These are phyloP conservation scores for Pelusios castaneus DNA, from an alignment of 2,113 vertebrate genomes.

Conservation along the genomic window DNA sequence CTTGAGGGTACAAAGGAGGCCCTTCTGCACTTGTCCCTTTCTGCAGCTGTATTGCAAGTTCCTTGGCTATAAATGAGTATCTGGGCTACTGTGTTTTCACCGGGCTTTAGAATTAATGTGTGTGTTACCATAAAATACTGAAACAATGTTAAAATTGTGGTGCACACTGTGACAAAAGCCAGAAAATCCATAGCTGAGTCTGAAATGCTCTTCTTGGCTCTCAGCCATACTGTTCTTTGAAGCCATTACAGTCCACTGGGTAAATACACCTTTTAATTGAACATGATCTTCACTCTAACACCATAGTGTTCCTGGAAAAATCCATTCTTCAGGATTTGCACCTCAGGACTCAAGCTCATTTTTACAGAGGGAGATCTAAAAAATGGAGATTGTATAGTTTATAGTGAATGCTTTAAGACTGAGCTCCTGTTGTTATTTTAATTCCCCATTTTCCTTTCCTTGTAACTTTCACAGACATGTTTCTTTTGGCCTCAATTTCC, in stretches of 20 bases:
- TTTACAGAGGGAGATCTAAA: not conserved
- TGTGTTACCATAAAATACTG: not conserved
- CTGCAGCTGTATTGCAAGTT: not conserved
- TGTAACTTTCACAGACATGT: constrained; percentile 17
- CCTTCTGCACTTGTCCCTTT: accelerated
- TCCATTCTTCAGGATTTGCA: constrained; percentile 1
- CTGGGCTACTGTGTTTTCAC: not conserved
- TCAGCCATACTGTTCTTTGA: not conserved
- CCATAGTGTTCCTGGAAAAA: not conserved
- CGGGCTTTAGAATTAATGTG: not conserved
- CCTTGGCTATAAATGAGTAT: not conserved
- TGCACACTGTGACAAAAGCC: not conserved
- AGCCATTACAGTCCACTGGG: not conserved
- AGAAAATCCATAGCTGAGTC: not conserved
- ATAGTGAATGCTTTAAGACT: constrained; percentile 12
- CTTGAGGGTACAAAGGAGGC: not conserved
- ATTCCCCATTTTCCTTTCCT: not conserved
- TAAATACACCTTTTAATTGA: not conserved
- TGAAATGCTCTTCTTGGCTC: not conserved
- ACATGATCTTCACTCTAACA: not conserved
- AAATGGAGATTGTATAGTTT: constrained; percentile 24
- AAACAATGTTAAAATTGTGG: not conserved
- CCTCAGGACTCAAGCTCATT: constrained; percentile 13
- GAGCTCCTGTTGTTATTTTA: constrained; percentile 32
- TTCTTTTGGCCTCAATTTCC: constrained; percentile 53